Base-by-base conservation (phyloP, 2,888 invertebrate species). In the Cosmopolites sordidus region DNA sequence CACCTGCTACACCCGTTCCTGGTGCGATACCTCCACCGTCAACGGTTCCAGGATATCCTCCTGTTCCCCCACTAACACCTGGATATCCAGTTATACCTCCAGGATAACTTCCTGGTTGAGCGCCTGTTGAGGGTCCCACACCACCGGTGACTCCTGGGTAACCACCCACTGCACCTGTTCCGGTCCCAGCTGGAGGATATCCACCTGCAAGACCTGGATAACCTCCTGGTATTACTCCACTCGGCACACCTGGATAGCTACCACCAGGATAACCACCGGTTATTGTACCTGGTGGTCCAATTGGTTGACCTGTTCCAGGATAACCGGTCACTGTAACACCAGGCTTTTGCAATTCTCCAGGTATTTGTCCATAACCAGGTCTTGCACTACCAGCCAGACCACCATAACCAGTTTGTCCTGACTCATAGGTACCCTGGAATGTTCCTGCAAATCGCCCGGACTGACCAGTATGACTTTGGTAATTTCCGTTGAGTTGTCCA, bases 401-500 rank as follows among this genome's bases (percentile, higher is more conserved):
- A 12, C 33, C 33, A 11, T 12, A 12, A 15, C 6, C 40, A 11
- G 16, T 16, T 16, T 14, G 60, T 22, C 22, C 22, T 22, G 22
- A 5, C 22, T 22, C 22, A 51, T 65, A 67, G 48, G 62, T 60
- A 5, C 67, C 69, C 4, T 64, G 55, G 60, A 68, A 68, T 14
- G 59, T 55, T 5, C 69, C 69, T 16, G 62, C 61, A 60, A 69
- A 68, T 52, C 58, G 54, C 1, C 67, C 69, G 17, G 60, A 51
- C 12, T 62, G 60, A 14, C 62, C 61, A 29, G 42, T 41, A 16
- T 62, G 51, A 30, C 54, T 58, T 46, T 60, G 51, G 52, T 67
- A 68, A 33, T 62, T 59, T 1, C 69, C 69, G 8, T 55, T 12
- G 41, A 68, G 40, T 48, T 66, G 55, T 41, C 67, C 67, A 38